A percentile compares a stretch with the other conserved stretches of the same genome.
Evolutionary conservation across 2,888 invertebrate species (phyloP).

Genomic region (Dugesia japonica): DNA sequence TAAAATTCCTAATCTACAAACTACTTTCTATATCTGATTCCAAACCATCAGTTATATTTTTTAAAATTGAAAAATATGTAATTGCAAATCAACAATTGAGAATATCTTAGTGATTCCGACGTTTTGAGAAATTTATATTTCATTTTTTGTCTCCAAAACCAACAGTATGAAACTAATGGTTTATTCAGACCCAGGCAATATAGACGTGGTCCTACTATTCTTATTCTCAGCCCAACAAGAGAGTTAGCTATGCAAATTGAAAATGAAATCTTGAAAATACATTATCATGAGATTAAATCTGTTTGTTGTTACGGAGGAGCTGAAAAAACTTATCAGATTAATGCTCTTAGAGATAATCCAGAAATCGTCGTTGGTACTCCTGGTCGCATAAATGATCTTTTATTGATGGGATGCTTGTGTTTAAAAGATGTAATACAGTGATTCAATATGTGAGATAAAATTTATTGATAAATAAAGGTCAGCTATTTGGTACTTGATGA

Average conservation of each 20-base stretch:
- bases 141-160: no score
- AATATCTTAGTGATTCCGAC: no score
- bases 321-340: slow-evolving; percentile 75
- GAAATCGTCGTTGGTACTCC: slow-evolving; percentile 92
- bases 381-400: slow-evolving; percentile 82
- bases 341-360: slow-evolving; percentile 60
- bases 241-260: slow-evolving; percentile 88
- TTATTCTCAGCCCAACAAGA: slow-evolving; percentile 82
- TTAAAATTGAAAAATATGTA: no score
- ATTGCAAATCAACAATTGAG: no score
- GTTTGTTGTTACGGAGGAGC: slow-evolving; percentile 35
- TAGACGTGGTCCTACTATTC: slow-evolving; percentile 65
- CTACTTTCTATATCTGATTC: neutral
- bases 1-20: neutral
- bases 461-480: slow-evolving; percentile 22
- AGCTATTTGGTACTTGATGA: slow-evolving; percentile 71
- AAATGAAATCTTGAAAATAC: slow-evolving; percentile 71
- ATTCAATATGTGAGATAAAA: neutral
- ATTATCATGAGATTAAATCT: slow-evolving; percentile 59
- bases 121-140: no score
- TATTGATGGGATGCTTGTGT: slow-evolving; percentile 42
- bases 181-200: slow-evolving; percentile 55
- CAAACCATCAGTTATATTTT: no score
- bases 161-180: no score
- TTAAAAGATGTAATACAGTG: slow-evolving; percentile 7